These are phyloP conservation scores for Apocheima hispidaria DNA, from an alignment of 2,888 invertebrate species.

Conservation along the genomic window DNA sequence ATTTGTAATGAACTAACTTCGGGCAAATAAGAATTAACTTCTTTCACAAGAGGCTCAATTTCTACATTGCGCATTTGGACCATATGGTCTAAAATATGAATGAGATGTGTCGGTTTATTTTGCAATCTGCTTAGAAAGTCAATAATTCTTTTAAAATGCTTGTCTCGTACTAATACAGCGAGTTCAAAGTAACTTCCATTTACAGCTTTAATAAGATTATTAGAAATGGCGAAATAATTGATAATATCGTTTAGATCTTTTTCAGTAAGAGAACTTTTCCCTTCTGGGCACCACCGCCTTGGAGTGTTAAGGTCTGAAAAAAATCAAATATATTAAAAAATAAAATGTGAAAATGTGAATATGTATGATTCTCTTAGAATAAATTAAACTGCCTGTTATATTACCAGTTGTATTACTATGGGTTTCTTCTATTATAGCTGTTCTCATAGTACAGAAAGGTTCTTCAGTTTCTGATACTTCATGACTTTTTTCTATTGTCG, in stretches of 20 bases:
- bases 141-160: conserved; percentile 42
- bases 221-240: conserved; percentile 39
- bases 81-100: conserved; percentile 56
- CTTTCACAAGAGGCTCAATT: conserved; percentile 46
- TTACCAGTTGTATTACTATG: not conserved
- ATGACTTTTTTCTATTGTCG: not conserved
- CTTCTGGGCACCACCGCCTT: conserved; percentile 35
- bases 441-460: not conserved
- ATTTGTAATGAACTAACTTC: conserved; percentile 38
- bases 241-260: conserved; percentile 55
- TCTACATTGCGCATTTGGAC: conserved; percentile 28
- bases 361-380: not conserved
- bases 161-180: conserved; percentile 41
- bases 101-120: conserved; percentile 56
- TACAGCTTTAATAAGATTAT: conserved; percentile 42
- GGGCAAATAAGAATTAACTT: conserved; percentile 37
- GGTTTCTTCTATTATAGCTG: not conserved
- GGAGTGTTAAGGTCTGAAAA: conserved; percentile 13
- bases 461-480: not conserved
- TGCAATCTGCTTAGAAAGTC: conserved; percentile 44
- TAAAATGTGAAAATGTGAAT: not conserved
- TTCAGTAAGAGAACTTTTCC: conserved; percentile 46
- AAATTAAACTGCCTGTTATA: not conserved
- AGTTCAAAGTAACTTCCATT: conserved; percentile 40
- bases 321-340: not conserved